Evolutionary conservation across 2,797 vertebrate genomes (phyloP), one percentile per base, ranked within the genome.

Genomic region (Myotis planiceps): DNA sequence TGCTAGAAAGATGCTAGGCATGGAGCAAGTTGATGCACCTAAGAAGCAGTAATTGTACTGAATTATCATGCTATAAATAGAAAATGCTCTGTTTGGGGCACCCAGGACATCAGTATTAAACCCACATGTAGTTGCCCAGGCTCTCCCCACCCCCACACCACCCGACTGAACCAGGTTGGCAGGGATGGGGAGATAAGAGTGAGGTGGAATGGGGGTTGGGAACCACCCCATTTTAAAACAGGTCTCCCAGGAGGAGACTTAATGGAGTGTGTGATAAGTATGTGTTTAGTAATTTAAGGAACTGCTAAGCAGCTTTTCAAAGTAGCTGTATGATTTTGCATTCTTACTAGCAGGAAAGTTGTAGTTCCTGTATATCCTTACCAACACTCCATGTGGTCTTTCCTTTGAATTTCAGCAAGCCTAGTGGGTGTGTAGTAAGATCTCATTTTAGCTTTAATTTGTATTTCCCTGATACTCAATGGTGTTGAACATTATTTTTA

Each of bases 361-460:
- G 27, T 13, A 27, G 16, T 39, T 88, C 25, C 6, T 92, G 32
- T 29, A 21, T 10, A 37, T 81, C 32, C 9, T 88, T 42, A 66
- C 58, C 76, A 72, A 34, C 21, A 69, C 53, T 32, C 60, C 14
- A 47, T 80, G 23, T 27, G 65, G 32, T 55, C n/a, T 86, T 78
- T 82, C 53, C 68, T 95, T 72, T 80, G 84, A 75, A 81, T 85
- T 65, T 82, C 42, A 87, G 51, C 55, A 23, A 29, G 71, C 25
- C 16, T 55, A 15, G 51, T 32, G n/a, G 66, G 9, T 39, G 1
- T 32, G 32, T 29, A 47, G n/a, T 42, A 34, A 74, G 72, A 29
- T 51, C 14, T 71, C 45, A 76, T 29, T 92, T 72, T 51, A 21
- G 29, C 74, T 88, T 92, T 86, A 92, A 74, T 90, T 84, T 90